Evolutionary conservation across 1,140 invertebrate species (phyloP).

Genomic region (Musca vetustissima): DNA sequence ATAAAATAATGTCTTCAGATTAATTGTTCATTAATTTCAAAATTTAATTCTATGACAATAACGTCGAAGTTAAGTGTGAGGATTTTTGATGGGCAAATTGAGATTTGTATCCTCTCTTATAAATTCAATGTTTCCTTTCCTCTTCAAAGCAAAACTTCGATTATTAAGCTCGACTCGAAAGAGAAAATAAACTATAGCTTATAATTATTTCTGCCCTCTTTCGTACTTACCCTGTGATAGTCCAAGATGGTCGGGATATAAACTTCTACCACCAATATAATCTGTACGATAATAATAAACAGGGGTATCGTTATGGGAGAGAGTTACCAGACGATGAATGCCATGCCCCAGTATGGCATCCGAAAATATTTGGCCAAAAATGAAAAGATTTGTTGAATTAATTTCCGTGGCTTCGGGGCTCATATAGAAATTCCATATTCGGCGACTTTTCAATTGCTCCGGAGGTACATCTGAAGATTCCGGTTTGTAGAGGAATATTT

Average conservation of each 20-base stretch:
- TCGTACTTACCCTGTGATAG: slow-evolving; percentile 25
- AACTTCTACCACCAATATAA: slow-evolving; percentile 36
- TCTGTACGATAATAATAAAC: slow-evolving; percentile 61
- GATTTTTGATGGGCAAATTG: too few species aligned
- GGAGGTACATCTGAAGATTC: background rate
- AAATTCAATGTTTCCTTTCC: too few species aligned
- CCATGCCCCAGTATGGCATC: slow-evolving; percentile 59
- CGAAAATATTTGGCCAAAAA: slow-evolving; percentile 47
- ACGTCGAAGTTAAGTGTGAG: too few species aligned
- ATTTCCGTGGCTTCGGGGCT: slow-evolving; percentile 11
- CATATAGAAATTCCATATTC: slow-evolving; percentile 37
- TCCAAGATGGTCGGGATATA: slow-evolving; percentile 25
- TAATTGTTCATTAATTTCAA: too few species aligned
- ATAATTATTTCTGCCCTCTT: too few species aligned
- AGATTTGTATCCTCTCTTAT: too few species aligned
- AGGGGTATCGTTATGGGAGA: slow-evolving; percentile 54
- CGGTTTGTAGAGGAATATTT: slow-evolving; percentile 47
- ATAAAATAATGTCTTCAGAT: too few species aligned
- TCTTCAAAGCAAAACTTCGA: too few species aligned
- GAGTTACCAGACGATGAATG: slow-evolving; percentile 56
- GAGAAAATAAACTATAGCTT: too few species aligned
- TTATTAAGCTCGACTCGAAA: too few species aligned
- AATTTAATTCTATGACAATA: too few species aligned
- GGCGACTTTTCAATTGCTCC: slow-evolving; percentile 2
- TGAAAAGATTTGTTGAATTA: slow-evolving; percentile 29